Evolutionary conservation across 1,140 invertebrate species (phyloP).

Genomic region (Melipona quadrifasciata): DNA sequence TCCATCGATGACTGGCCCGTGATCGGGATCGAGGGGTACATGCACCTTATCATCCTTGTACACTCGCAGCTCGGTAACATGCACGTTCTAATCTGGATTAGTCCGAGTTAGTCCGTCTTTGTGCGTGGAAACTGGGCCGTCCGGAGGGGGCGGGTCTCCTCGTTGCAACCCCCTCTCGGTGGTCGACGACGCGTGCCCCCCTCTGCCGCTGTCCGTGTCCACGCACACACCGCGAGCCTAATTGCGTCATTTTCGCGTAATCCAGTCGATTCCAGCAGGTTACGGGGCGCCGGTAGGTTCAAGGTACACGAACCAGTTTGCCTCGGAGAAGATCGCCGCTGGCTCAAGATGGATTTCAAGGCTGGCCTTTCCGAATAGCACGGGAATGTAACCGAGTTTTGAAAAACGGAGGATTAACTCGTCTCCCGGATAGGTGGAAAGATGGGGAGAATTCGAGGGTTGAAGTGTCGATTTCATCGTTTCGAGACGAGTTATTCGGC

Average conservation of each 20-base stretch:
- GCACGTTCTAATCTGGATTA: slow-evolving; percentile 68
- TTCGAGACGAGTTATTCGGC: too few species aligned
- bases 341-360: not conserved
- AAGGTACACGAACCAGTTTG: slow-evolving; percentile 46
- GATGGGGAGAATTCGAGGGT: too few species aligned
- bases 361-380: not conserved
- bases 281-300: slow-evolving; percentile 17
- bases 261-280: slow-evolving; percentile 48
- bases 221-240: slow-evolving; percentile 22
- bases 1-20: slow-evolving; percentile 49
- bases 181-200: not conserved
- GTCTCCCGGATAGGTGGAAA: too few species aligned
- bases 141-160: not conserved
- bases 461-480: too few species aligned
- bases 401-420: too few species aligned
- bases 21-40: slow-evolving; percentile 53
- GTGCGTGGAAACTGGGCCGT: slow-evolving; percentile 43
- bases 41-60: slow-evolving; percentile 65
- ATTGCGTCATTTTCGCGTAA: slow-evolving; percentile 51
- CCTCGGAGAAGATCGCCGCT: slow-evolving; percentile 6
- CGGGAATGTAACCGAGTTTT: not conserved
- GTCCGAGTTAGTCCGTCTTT: slow-evolving; percentile 54
- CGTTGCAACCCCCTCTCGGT: not conserved
- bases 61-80: slow-evolving; percentile 61
- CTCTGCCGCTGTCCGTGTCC: not conserved